These are phyloP conservation scores for Anguilla marmorata DNA, from an alignment of 2,797 vertebrate species.

Conservation along the genomic window DNA sequence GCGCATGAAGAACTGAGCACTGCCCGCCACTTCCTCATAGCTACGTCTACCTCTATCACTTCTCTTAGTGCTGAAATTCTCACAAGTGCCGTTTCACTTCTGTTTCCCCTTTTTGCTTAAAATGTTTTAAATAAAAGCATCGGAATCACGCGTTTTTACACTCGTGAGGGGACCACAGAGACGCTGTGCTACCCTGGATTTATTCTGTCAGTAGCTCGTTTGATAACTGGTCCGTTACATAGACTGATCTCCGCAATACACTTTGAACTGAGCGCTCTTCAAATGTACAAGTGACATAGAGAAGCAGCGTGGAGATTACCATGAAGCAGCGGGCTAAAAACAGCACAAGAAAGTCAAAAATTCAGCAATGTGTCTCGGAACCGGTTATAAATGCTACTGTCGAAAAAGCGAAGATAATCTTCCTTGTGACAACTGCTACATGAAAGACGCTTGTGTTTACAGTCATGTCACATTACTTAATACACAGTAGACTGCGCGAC, in stretches of 20 bases:
- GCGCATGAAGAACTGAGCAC: not conserved
- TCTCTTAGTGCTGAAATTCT: not conserved
- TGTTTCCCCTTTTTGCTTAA: not conserved
- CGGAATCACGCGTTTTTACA: not conserved
- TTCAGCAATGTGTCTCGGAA: too few relatives aligned
- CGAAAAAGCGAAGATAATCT: too few relatives aligned
- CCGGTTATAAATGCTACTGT: too few relatives aligned
- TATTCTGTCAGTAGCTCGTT: too few relatives aligned
- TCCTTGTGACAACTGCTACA: too few relatives aligned
- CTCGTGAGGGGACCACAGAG: not conserved
- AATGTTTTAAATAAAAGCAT: not conserved
- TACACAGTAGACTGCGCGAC: not conserved
- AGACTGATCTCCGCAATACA: not conserved
- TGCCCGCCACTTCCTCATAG: not conserved
- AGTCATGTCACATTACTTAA: not conserved
- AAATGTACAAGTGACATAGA: not conserved
- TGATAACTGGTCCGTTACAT: not conserved
- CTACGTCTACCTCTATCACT: not conserved
- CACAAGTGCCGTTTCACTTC: not conserved
- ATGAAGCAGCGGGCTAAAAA: not conserved
- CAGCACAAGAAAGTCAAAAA: too few relatives aligned
- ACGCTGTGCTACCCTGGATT: too few relatives aligned
- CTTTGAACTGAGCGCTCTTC: not conserved
- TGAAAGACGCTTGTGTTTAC: not conserved
- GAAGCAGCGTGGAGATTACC: not conserved